Base-by-base conservation (phyloP, 2,888 invertebrate genomes). In the Tubulanus polymorphus region DNA sequence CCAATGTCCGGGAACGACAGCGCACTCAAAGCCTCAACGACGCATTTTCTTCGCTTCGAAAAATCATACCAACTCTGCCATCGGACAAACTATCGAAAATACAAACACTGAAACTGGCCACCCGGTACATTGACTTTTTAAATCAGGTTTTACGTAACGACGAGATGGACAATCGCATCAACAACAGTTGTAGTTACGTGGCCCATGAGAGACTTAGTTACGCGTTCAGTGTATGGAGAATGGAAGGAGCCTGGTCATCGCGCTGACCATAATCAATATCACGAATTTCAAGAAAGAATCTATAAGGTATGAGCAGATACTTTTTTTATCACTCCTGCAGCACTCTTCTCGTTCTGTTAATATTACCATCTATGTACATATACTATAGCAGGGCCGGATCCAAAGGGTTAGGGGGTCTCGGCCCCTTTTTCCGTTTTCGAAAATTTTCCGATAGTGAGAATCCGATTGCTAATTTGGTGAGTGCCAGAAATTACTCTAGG, bases 61-160 rank as follows among this genome's bases (percentile, higher is more conserved):
- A 93, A 79, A 95, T 94, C 77, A 96, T 99, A 73, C 99, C 99
- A 0, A 96, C 97, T 0, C 81, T 99, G 66, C 97, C 99, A 23
- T 95, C 95, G 73, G 99, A 99, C 79, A 99, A 99, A 79, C 83
- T 99, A 54, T 93, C 93, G 67, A 99, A 99, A 82, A 99, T 99
- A 59, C 97, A 99, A 82, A 99, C 97, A 0, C 82, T 99, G 35
- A 93, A 93, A 75, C 81, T 99, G 66, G 99, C 99, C 5, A 88
- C 94, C 37, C 86, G 94, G 74, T 87, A 95, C 80, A 99, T 99
- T 65, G 93, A 93, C 79, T 99, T 97, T 78, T 82, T 96, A 59
- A 92, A 89, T 75, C 89, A 93, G 73, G 90, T 94, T 64, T 69
- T 93, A 56, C 62, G 70, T 23, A 69, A 67, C 48, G 72, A 70